Evolutionary conservation across 2,888 invertebrate species (phyloP).

Genomic region (Nephrotoma flavescens): DNA sequence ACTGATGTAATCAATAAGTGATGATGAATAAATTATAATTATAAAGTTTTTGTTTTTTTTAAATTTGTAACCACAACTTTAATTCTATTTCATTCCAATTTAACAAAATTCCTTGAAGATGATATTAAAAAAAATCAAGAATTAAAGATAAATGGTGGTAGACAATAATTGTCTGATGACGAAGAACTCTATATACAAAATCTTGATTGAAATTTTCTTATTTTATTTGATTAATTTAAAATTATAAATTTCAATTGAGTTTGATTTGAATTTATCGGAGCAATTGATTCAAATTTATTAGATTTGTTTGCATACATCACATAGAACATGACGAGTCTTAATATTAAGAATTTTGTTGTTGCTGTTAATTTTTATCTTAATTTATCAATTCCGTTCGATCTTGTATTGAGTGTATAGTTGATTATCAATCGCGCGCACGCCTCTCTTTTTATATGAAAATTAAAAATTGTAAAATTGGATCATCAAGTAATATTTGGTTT

Average conservation of each 20-base stretch:
- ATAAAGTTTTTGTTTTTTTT: neutral
- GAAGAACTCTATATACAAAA: neutral
- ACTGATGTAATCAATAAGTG: neutral
- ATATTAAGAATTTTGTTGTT: neutral
- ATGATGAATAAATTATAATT: neutral
- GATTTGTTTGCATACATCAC: neutral
- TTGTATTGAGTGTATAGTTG: neutral
- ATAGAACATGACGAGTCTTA: neutral
- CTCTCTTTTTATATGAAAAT: neutral
- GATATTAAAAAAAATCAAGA: neutral
- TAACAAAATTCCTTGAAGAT: neutral
- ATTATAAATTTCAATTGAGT: neutral
- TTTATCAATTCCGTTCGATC: neutral
- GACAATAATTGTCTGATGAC: neutral
- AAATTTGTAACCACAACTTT: neutral
- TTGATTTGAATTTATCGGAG: neutral
- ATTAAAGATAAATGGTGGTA: neutral
- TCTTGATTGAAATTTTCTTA: neutral
- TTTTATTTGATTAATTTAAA: neutral
- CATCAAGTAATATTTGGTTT: neutral
- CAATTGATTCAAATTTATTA: neutral
- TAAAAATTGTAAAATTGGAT: neutral
- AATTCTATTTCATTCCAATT: neutral
- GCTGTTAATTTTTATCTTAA: neutral
- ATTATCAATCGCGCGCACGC: neutral